Conservation (phyloP, 1,140 invertebrate genomes). For the Matsumurasca onukii region DNA sequence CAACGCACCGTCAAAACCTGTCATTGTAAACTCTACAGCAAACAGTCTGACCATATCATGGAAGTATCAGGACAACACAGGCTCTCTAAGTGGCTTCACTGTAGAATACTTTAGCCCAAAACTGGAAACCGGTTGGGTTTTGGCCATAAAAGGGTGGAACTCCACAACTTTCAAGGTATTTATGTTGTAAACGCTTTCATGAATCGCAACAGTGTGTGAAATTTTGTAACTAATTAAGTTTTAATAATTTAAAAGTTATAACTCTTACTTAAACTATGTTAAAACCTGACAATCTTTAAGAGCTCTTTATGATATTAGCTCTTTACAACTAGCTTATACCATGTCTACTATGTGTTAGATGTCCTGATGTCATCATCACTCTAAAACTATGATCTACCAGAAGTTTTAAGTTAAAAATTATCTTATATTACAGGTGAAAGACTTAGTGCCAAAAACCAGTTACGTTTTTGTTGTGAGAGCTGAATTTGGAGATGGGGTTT, state of each 20-base stretch:
- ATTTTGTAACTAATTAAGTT: no score
- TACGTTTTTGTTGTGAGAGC: conserved; percentile 88
- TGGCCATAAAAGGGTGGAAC: conserved; percentile 59
- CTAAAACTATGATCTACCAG: no score
- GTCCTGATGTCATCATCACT: no score
- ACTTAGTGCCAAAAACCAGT: conserved; percentile 74
- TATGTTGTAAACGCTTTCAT: no score
- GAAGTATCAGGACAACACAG: conserved; percentile 38
- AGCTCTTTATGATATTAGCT: no score
- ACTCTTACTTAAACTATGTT: no score
- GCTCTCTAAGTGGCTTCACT: conserved; percentile 69
- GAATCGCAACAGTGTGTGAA: no score
- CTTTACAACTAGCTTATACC: no score
- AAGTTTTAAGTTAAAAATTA: no score
- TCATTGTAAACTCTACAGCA: conserved; percentile 73
- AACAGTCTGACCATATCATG: conserved; percentile 38
- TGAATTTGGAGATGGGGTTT: conserved; percentile 80
- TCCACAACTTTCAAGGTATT: conserved; percentile 6
- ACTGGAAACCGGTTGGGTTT: conserved; percentile 73
- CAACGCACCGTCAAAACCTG: conserved; percentile 70
- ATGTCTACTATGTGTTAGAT: no score
- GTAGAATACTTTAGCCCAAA: conserved; percentile 87
- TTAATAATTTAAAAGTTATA: no score
- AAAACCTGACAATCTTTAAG: no score
- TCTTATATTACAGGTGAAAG: conserved; percentile 56